A percentile compares a stretch with the other conserved stretches of the same genome.
phyloP scores from a whole-genome alignment of 2,797 vertebrate genomes.

The Molossus molossus region DNA sequence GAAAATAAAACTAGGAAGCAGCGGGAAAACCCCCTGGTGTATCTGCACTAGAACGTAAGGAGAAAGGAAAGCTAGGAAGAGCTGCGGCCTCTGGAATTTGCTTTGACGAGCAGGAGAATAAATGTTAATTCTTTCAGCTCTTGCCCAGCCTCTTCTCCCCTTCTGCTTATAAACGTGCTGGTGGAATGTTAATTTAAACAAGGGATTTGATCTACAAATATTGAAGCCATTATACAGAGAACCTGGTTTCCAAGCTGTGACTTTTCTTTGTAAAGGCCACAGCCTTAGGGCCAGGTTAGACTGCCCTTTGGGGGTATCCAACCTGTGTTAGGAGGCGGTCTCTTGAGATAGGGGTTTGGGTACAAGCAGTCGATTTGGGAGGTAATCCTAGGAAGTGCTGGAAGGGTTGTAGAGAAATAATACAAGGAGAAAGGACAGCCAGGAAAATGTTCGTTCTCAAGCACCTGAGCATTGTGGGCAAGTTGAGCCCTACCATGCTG shows the following conservation, averaged over 20 bases:
- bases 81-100: not conserved
- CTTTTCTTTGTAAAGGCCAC: constrained; percentile 19
- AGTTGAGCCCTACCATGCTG: not conserved
- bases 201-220: not conserved
- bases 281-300: not conserved
- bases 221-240: not conserved
- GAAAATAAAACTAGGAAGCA: constrained; percentile 32
- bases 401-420: not conserved
- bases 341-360: not conserved
- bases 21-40: not conserved
- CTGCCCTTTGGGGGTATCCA: not conserved
- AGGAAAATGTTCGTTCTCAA: not conserved
- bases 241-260: not conserved
- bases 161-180: not conserved
- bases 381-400: not conserved
- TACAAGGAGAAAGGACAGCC: not conserved
- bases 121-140: not conserved
- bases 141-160: not conserved
- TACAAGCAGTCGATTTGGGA: not conserved
- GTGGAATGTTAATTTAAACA: not conserved
- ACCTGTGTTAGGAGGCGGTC: not conserved
- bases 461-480: not conserved
- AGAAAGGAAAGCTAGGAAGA: constrained; percentile 14
- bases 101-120: not conserved
- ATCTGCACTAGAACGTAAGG: not conserved